These are phyloP conservation scores for Gerris buenoi DNA, from an alignment of 1,140 invertebrate genomes.

Conservation along the genomic window DNA sequence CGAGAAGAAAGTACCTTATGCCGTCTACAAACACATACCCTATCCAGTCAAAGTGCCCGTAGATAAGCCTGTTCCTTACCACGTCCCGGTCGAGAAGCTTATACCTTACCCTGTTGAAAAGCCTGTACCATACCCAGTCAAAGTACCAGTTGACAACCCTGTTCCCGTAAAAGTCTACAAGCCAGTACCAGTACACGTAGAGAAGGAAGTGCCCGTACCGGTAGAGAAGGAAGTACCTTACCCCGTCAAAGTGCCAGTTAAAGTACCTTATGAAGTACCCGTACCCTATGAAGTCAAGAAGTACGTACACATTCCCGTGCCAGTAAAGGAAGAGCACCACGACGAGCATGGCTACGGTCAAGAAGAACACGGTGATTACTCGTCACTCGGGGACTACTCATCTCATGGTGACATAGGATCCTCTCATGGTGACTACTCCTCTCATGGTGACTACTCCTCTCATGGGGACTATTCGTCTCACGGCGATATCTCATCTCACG, in stretches of 20 bases:
- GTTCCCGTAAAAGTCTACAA: conserved; percentile 37
- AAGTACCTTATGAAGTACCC: conserved; percentile 60
- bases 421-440: not conserved
- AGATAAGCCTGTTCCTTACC: conserved; percentile 11
- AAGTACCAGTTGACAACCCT: conserved; percentile 35
- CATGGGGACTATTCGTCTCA: not conserved
- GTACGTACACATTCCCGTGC: conserved; percentile 8
- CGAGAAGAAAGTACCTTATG: conserved; percentile 37
- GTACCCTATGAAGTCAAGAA: conserved; percentile 41
- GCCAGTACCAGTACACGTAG: conserved; percentile 39
- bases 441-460: not conserved
- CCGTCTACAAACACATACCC: conserved; percentile 45
- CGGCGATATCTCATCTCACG: not conserved
- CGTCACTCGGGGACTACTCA: not conserved
- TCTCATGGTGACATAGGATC: not conserved
- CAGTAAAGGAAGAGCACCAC: conserved; percentile 15
- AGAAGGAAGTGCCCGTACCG: conserved; percentile 46
- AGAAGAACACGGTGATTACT: not conserved
- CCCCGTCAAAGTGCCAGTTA: conserved; percentile 62
- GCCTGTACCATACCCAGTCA: conserved; percentile 42
- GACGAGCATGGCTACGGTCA: not conserved
- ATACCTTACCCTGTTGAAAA: conserved; percentile 41
- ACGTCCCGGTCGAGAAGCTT: conserved; percentile 13
- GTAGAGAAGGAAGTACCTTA: conserved; percentile 63
- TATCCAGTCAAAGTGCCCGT: conserved; percentile 34